Evolutionary conservation across 2,113 vertebrate species (phyloP).

Genomic region (Gymnorhina tibicen): DNA sequence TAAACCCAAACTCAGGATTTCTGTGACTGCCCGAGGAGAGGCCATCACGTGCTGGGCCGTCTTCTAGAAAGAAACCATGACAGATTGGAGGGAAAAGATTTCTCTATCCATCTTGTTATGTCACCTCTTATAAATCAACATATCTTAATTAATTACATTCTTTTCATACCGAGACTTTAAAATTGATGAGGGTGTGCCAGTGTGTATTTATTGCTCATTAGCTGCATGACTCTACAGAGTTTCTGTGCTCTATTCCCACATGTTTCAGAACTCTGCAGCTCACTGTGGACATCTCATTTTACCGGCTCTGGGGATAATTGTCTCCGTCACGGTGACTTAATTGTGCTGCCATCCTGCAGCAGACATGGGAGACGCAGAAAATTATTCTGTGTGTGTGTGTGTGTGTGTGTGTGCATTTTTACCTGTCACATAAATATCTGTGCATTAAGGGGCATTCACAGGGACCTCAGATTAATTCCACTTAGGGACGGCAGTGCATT

Average conservation of each 20-base stretch:
- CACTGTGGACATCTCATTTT: constrained; percentile 54
- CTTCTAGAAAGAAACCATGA: constrained; percentile 15
- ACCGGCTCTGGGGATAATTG: constrained; percentile 11
- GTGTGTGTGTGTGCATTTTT: background rate
- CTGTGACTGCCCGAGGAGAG: background rate
- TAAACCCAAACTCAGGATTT: background rate
- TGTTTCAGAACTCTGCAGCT: background rate
- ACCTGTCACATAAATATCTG: constrained; percentile 23
- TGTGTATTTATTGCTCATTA: constrained; percentile 73
- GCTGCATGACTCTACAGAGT: constrained; percentile 42
- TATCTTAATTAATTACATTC: constrained; percentile 55
- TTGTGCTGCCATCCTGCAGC: constrained; percentile 21
- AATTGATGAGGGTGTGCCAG: constrained; percentile 71
- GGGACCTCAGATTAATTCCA: background rate
- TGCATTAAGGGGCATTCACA: background rate
- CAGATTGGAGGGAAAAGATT: constrained; percentile 62
- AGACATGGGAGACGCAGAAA: background rate
- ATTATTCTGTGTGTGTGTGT: background rate
- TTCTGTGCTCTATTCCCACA: constrained; percentile 34
- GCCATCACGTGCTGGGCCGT: background rate
- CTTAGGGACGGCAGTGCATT: background rate
- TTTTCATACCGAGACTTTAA: constrained; percentile 43
- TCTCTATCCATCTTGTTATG: constrained; percentile 72
- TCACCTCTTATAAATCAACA: constrained; percentile 59
- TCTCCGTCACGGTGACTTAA: constrained; percentile 29